phyloP scores from a whole-genome alignment of 2,797 vertebrate genomes.

The Gouania willdenowi region DNA sequence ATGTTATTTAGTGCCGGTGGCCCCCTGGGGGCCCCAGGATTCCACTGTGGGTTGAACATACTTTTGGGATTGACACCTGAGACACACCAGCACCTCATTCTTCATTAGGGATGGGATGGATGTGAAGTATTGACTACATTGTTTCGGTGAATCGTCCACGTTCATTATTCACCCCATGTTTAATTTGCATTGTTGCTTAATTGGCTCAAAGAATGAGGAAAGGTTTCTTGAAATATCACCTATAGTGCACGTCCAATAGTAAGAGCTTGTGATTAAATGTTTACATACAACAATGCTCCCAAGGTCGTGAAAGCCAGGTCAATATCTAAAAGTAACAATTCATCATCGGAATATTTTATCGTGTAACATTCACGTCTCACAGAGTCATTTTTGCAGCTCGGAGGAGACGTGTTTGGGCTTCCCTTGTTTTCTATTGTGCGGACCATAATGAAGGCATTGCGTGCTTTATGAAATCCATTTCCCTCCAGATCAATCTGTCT shows the following conservation, averaged over 20 bases:
- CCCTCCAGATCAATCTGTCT: constrained; percentile 77
- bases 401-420: constrained; percentile 37
- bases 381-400: constrained; percentile 29
- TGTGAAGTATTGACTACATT: constrained; percentile 34
- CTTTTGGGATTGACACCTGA: constrained; percentile 84
- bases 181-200: constrained; percentile 4
- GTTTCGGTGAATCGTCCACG: constrained; percentile 27
- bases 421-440: constrained; percentile 52
- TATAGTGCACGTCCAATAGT: background rate
- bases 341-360: constrained; percentile 1
- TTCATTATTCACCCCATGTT: constrained; percentile 2
- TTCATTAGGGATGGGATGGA: constrained; percentile 26
- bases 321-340: constrained; percentile 1
- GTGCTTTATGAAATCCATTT: constrained; percentile 77
- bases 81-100: constrained; percentile 45
- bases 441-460: constrained; percentile 72
- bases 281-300: background rate
- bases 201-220: background rate
- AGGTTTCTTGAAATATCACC: too few species aligned
- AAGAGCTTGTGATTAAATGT: constrained; percentile 4
- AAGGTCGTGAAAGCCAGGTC: background rate
- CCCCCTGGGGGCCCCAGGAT: constrained; percentile 67
- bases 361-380: constrained; percentile 18
- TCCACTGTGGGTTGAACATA: constrained; percentile 79
- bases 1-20: constrained; percentile 61